phyloP scores from a whole-genome alignment of 1,140 invertebrate species.

The Drosophila subpulchrella region DNA sequence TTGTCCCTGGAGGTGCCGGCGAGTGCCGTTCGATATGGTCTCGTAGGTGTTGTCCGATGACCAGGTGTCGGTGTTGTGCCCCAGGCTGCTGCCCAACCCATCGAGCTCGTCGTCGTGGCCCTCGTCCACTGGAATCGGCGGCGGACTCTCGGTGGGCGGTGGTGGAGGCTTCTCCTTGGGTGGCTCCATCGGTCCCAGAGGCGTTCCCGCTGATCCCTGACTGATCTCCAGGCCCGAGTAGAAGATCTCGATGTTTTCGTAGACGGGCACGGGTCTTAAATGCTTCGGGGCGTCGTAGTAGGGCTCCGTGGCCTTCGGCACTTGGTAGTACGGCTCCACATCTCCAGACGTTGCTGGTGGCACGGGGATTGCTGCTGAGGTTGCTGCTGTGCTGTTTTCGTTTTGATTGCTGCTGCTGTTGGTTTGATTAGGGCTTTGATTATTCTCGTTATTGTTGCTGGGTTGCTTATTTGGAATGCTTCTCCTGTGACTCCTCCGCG shows the following conservation, averaged over 20 bases:
- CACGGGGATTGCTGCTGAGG: conserved; percentile 11
- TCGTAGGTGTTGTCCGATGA: conserved; percentile 81
- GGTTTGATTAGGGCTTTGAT: conserved; percentile 61
- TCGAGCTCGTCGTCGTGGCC: conserved; percentile 58
- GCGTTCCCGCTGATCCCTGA: conserved; percentile 3
- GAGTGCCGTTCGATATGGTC: conserved; percentile 69
- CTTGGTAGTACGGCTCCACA: conserved; percentile 80
- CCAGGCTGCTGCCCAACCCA: conserved; percentile 41
- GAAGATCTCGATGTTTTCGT: conserved; percentile 87
- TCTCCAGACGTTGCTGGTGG: conserved; percentile 46
- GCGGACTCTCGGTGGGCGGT: conserved; percentile 88
- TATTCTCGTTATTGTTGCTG: conserved; percentile 74
- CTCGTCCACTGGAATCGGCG: conserved; percentile 41
- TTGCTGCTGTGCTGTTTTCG: conserved; percentile 38
- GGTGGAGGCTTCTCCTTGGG: conserved; percentile 94
- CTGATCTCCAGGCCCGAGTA: conserved; percentile 79
- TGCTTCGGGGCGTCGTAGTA: conserved; percentile 83
- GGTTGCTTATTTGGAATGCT: conserved; percentile 74
- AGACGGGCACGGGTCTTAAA: conserved; percentile 85
- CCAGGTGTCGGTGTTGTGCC: conserved; percentile 64
- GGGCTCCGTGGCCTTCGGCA: conserved; percentile 80
- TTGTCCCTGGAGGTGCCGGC: conserved; percentile 51
- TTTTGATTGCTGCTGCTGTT: conserved; percentile 56
- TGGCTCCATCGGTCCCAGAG: conserved; percentile 86
- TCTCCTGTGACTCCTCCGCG: conserved; percentile 54